These are phyloP conservation scores for Latrodectus elegans DNA, from an alignment of 2,888 invertebrate species.

Conservation along the genomic window DNA sequence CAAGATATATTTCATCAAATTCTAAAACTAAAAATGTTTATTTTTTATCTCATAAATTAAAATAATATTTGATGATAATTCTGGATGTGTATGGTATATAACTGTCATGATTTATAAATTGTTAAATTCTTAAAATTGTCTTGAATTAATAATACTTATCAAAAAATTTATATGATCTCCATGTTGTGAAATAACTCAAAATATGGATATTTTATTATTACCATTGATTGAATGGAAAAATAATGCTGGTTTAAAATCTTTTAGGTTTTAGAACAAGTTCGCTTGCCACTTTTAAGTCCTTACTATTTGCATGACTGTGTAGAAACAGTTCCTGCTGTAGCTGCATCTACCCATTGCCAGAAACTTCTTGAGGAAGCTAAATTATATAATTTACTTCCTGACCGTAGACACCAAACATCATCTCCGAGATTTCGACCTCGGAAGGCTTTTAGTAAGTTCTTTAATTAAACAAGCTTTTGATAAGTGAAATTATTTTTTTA, in stretches of 20 bases:
- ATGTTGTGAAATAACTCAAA: too few species aligned
- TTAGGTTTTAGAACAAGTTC: slow-evolving; percentile 76
- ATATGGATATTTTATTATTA: too few species aligned
- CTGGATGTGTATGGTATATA: too few species aligned
- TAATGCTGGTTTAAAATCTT: background rate
- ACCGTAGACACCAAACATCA: slow-evolving; percentile 75
- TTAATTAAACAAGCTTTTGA: background rate
- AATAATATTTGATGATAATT: too few species aligned
- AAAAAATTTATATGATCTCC: too few species aligned
- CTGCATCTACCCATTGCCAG: slow-evolving; percentile 75
- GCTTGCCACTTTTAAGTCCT: slow-evolving; percentile 77
- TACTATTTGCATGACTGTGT: slow-evolving; percentile 77
- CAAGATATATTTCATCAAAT: too few species aligned
- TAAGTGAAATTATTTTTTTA: background rate
- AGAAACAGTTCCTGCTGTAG: slow-evolving; percentile 74
- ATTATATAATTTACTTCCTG: slow-evolving; percentile 76
- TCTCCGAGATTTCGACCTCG: slow-evolving; percentile 75
- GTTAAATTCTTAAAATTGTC: too few species aligned
- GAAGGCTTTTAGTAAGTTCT: slow-evolving; percentile 71
- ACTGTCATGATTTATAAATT: too few species aligned
- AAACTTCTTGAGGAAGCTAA: slow-evolving; percentile 77
- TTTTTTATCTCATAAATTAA: too few species aligned
- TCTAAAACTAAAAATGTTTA: too few species aligned
- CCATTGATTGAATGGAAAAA: too few species aligned
- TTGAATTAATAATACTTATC: too few species aligned